A percentile compares a stretch with the other conserved stretches of the same genome.
These are phyloP conservation scores for Loriculus beryllinus DNA, from an alignment of 2,797 vertebrate species.

Conservation along the genomic window DNA sequence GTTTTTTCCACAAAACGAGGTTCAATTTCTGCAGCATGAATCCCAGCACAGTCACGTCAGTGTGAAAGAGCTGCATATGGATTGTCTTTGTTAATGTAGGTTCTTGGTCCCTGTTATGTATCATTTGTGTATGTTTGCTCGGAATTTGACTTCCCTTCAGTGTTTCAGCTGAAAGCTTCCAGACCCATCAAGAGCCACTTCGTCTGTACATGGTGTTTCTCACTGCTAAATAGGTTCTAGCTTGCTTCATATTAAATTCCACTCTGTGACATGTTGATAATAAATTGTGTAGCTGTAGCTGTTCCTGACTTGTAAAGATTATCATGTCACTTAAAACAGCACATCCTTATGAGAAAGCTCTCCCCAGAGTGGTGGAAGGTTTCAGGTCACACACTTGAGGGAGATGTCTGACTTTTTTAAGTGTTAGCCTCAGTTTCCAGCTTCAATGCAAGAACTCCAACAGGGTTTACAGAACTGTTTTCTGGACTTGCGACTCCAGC, in stretches of 20 bases:
- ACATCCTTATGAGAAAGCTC: not conserved
- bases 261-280: not conserved
- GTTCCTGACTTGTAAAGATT: not conserved
- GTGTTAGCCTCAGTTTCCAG: not conserved
- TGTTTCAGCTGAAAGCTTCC: not conserved
- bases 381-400: not conserved
- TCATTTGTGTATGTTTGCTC: not conserved
- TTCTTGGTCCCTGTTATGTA: not conserved
- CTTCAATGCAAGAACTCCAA: not conserved
- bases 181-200: not conserved
- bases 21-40: not conserved
- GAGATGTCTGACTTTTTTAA: not conserved
- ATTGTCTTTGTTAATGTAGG: not conserved
- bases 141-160: not conserved
- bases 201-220: not conserved
- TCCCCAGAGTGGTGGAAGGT: not conserved
- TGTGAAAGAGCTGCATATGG: not conserved
- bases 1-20: not conserved
- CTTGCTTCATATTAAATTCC: not conserved
- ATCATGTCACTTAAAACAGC: not conserved
- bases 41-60: not conserved
- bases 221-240: not conserved
- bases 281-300: not conserved
- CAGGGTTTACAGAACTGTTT: not conserved
- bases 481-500: not conserved